Evolutionary conservation across 2,797 vertebrate species (phyloP).

Genomic region (Clarias platycephalus): DNA sequence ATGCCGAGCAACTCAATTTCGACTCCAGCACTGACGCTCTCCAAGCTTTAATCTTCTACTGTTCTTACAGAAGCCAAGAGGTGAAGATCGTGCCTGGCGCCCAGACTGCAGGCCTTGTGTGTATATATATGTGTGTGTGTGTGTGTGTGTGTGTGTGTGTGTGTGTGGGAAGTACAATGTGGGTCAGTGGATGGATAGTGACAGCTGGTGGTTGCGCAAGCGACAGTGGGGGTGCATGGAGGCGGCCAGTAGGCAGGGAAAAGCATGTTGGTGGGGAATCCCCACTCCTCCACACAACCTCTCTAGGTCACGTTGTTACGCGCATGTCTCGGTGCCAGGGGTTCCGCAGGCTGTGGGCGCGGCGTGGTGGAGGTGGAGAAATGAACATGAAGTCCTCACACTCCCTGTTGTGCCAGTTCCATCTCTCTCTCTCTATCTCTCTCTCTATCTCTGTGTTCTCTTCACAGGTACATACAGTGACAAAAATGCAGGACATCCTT

Average conservation of each 20-base stretch:
- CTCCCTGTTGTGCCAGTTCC: constrained; percentile 71
- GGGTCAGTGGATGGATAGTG: constrained; percentile 75
- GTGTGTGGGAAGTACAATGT: constrained; percentile 66
- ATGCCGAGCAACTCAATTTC: constrained; percentile 72
- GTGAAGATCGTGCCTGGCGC: constrained; percentile 45
- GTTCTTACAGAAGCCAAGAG: constrained; percentile 40
- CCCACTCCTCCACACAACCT: constrained; percentile 55
- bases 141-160: constrained; percentile 14
- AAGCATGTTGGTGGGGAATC: constrained; percentile 74
- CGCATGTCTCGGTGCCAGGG: constrained; percentile 70
- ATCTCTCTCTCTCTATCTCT: neutral
- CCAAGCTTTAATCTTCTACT: constrained; percentile 54
- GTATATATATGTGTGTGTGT: constrained; percentile 13
- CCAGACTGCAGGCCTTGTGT: constrained; percentile 34
- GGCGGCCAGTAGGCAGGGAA: constrained; percentile 62
- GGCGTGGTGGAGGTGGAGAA: constrained; percentile 66
- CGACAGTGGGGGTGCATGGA: constrained; percentile 63
- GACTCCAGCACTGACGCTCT: constrained; percentile 39
- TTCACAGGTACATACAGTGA: constrained; percentile 20
- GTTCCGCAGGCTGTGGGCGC: constrained; percentile 56
- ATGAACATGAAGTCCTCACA: constrained; percentile 60
- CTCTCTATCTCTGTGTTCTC: neutral
- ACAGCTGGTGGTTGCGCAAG: constrained; percentile 76
- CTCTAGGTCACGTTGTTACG: constrained; percentile 59
- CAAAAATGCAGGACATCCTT: constrained; percentile 47